Evolutionary conservation across 1,140 invertebrate genomes (phyloP).

Genomic region (Papilio aristodemus): DNA sequence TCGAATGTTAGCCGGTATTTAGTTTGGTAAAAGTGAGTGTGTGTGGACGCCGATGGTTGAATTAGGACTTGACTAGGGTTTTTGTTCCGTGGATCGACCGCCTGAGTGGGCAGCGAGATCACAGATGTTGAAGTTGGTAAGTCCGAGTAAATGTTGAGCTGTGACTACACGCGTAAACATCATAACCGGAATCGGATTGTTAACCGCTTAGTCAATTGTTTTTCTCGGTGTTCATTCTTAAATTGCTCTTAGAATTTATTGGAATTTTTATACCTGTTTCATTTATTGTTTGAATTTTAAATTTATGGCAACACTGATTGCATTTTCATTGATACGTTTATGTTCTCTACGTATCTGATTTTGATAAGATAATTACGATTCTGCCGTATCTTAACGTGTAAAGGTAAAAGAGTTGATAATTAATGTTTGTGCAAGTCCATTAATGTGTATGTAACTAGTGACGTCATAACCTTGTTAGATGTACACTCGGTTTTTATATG

Average conservation of each 20-base stretch:
- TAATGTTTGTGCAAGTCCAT: slow-evolving; percentile 20
- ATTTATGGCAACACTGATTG: slow-evolving; percentile 18
- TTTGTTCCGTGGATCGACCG: slow-evolving; percentile 53
- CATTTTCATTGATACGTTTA: slow-evolving; percentile 34
- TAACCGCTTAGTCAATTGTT: slow-evolving; percentile 25
- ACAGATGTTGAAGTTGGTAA: slow-evolving; percentile 75
- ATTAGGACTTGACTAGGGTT: slow-evolving; percentile 66
- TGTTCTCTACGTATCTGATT: slow-evolving; percentile 26
- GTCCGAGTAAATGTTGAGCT: slow-evolving; percentile 39
- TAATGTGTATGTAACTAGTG: slow-evolving; percentile 8
- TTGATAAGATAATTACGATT: slow-evolving; percentile 29
- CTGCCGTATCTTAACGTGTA: slow-evolving; percentile 22
- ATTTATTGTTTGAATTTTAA: slow-evolving; percentile 21
- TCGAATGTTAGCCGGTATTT: slow-evolving; percentile 65
- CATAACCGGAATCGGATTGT: slow-evolving; percentile 5
- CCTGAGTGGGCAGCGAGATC: slow-evolving; percentile 49
- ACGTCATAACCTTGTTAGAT: slow-evolving; percentile 24
- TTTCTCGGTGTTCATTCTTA: slow-evolving; percentile 24
- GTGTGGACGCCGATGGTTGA: slow-evolving; percentile 71
- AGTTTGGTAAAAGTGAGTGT: slow-evolving; percentile 77
- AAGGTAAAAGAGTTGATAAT: slow-evolving; percentile 24
- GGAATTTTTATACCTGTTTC: slow-evolving; percentile 15
- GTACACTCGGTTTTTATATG: too few relatives aligned
- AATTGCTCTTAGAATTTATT: slow-evolving; percentile 1
- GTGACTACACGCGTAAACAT: slow-evolving; percentile 5